These are phyloP conservation scores for Rhinopomastus cyanomelas DNA, from an alignment of 2,113 vertebrate species.

Conservation along the genomic window DNA sequence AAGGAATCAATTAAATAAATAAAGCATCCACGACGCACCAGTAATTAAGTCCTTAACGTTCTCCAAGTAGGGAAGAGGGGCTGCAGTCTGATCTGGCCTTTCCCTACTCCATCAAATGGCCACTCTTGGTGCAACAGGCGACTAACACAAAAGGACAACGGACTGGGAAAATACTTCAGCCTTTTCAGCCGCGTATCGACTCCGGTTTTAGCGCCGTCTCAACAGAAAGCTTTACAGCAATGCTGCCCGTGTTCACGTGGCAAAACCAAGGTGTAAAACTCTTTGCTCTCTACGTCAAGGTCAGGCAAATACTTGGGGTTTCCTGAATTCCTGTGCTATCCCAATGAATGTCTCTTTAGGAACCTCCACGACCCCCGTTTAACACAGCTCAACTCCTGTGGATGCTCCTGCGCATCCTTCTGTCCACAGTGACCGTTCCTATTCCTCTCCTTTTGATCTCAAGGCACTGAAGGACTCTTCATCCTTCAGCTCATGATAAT, in stretches of 20 bases:
- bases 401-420: neutral
- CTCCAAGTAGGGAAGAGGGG: neutral
- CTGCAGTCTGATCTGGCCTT: neutral
- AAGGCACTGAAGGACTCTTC: neutral
- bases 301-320: neutral
- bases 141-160: neutral
- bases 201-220: neutral
- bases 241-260: neutral
- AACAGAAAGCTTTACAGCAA: neutral
- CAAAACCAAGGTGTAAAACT: neutral
- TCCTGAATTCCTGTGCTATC: neutral
- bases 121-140: neutral
- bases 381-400: neutral
- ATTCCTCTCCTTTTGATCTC: neutral
- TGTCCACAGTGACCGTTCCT: neutral
- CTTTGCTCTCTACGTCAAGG: neutral
- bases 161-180: neutral
- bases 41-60: neutral
- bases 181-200: neutral
- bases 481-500: neutral
- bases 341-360: neutral
- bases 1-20: neutral
- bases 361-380: neutral
- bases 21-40: neutral
- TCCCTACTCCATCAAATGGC: neutral